These are phyloP conservation scores for Odontesthes bonariensis DNA, from an alignment of 2,113 vertebrate species.

Conservation along the genomic window DNA sequence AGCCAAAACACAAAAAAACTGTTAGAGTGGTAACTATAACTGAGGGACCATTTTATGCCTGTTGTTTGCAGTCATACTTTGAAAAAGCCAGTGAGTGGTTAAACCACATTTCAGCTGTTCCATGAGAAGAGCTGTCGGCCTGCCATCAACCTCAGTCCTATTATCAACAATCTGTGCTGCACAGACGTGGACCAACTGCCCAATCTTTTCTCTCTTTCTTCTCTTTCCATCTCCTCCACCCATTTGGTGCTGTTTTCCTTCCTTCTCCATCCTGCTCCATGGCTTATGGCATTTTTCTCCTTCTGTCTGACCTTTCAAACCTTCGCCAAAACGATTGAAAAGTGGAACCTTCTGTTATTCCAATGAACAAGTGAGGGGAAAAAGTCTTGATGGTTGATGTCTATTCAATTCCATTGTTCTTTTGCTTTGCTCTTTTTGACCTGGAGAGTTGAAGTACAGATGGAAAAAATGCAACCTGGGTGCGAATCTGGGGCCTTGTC, in stretches of 20 bases:
- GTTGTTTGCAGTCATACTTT: slow-evolving; percentile 34
- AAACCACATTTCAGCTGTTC: slow-evolving; percentile 65
- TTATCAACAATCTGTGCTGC: slow-evolving; percentile 66
- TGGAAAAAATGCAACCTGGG: slow-evolving; percentile 59
- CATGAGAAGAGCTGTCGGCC: slow-evolving; percentile 63
- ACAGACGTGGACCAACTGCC: slow-evolving; percentile 64
- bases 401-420: slow-evolving; percentile 66
- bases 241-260: slow-evolving; percentile 44
- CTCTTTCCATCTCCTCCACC: slow-evolving; percentile 65
- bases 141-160: slow-evolving; percentile 70
- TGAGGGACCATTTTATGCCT: slow-evolving; percentile 41
- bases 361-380: slow-evolving; percentile 11
- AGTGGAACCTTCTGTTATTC: slow-evolving; percentile 71
- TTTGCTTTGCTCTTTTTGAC: slow-evolving; percentile 46
- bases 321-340: slow-evolving; percentile 49
- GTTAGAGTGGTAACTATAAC: neutral
- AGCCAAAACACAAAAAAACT: neutral
- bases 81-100: slow-evolving; percentile 57
- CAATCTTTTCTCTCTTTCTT: slow-evolving; percentile 60
- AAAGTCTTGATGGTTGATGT: slow-evolving; percentile 41
- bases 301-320: slow-evolving; percentile 59
- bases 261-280: slow-evolving; percentile 32
- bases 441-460: slow-evolving; percentile 59
- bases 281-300: slow-evolving; percentile 57
- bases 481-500: slow-evolving; percentile 54